A percentile compares a stretch with the other conserved stretches of the same genome.
Conservation (phyloP, 2,113 vertebrate species). For the Aspiorhynchus laticeps region DNA sequence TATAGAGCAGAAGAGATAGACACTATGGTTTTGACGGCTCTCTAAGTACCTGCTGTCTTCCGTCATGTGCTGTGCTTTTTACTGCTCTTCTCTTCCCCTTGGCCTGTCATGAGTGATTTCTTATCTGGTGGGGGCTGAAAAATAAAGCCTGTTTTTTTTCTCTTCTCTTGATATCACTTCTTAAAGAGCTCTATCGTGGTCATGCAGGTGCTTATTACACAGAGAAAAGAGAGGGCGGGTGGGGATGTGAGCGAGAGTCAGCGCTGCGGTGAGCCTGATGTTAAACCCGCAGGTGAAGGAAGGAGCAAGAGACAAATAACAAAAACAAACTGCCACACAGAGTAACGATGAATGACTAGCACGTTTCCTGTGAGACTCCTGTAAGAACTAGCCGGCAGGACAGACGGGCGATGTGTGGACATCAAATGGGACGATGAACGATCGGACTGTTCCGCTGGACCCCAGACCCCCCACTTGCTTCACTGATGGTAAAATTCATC, state of each 20-base stretch:
- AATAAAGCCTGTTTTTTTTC: slow-evolving; percentile 71
- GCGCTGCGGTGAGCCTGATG: slow-evolving; percentile 33
- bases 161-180: slow-evolving; percentile 67
- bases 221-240: slow-evolving; percentile 51
- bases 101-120: slow-evolving; percentile 71
- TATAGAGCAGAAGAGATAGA: slow-evolving; percentile 64
- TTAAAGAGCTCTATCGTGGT: slow-evolving; percentile 68
- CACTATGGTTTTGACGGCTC: slow-evolving; percentile 65
- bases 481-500: slow-evolving; percentile 15
- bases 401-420: slow-evolving; percentile 52
- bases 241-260: neutral
- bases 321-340: slow-evolving; percentile 57
- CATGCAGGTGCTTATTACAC: slow-evolving; percentile 52
- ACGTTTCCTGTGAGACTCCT: slow-evolving; percentile 14
- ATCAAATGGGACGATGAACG: slow-evolving; percentile 57
- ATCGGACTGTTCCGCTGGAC: neutral
- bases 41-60: slow-evolving; percentile 69
- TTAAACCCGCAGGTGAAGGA: slow-evolving; percentile 41
- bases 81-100: slow-evolving; percentile 67
- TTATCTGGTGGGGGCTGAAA: slow-evolving; percentile 75
- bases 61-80: slow-evolving; percentile 53
- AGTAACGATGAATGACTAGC: slow-evolving; percentile 35
- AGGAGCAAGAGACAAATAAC: slow-evolving; percentile 48
- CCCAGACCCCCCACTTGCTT: slow-evolving; percentile 12
- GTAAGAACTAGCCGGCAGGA: slow-evolving; percentile 51